Evolutionary conservation across 2,113 vertebrate species (phyloP).

Genomic region (Microcebus lehilahytsara): DNA sequence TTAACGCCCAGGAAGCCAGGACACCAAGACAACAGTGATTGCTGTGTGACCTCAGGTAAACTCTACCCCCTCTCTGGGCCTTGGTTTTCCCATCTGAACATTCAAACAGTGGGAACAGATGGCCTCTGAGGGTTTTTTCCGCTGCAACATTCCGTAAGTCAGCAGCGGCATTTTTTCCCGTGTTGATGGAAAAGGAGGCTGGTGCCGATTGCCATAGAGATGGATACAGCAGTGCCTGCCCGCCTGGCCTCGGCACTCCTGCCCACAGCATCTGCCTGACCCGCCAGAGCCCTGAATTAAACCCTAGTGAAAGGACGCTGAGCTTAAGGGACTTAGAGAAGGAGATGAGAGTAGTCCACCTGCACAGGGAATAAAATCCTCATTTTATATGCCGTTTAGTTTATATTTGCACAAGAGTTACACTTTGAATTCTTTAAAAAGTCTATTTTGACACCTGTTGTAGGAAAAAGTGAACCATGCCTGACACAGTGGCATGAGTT

Average conservation of each 20-base stretch:
- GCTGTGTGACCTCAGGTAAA: not conserved
- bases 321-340: slow-evolving; percentile 39
- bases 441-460: not conserved
- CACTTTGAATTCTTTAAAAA: not conserved
- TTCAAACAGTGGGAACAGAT: not conserved
- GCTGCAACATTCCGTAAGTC: not conserved
- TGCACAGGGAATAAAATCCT: slow-evolving; percentile 29
- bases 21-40: not conserved
- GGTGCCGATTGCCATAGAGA: not conserved
- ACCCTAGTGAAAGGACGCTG: slow-evolving; percentile 82
- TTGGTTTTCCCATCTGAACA: not conserved
- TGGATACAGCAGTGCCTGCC: rapidly evolving
- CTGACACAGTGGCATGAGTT: not conserved
- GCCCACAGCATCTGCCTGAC: not conserved
- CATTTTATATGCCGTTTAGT: not conserved
- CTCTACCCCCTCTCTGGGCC: not conserved
- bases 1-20: not conserved
- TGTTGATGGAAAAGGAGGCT: not conserved
- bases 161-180: not conserved
- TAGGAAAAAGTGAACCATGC: not conserved
- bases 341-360: slow-evolving; percentile 60
- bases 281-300: slow-evolving; percentile 79
- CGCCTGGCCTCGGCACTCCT: not conserved
- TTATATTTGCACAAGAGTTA: slow-evolving; percentile 4
- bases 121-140: not conserved